These are phyloP conservation scores for Esox lucius DNA, from an alignment of 2,797 vertebrate genomes.

Conservation along the genomic window DNA sequence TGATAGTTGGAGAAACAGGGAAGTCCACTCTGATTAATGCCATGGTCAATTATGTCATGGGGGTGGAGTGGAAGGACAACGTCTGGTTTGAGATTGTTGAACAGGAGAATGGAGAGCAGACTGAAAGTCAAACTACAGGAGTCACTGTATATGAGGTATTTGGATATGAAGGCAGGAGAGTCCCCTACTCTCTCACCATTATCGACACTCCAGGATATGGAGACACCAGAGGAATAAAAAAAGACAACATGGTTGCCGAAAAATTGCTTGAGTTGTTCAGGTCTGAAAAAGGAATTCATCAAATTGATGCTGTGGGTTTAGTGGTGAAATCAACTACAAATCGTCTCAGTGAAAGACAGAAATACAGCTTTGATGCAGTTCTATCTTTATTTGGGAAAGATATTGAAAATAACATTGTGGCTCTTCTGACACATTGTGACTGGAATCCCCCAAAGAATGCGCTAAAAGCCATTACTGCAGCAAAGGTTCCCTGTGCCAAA, in stretches of 20 bases:
- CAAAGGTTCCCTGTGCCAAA: conserved; percentile 20
- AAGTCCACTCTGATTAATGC: too few relatives aligned
- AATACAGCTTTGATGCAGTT: conserved; percentile 24
- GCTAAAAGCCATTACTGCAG: conserved; percentile 8
- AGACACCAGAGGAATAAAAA: conserved; percentile 9
- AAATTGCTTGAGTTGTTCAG: not conserved
- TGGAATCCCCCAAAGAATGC: conserved; percentile 3
- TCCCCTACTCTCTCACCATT: conserved; percentile 32
- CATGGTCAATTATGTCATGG: too few relatives aligned
- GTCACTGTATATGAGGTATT: conserved; percentile 20
- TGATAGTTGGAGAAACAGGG: too few relatives aligned
- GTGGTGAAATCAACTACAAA: conserved; percentile 13
- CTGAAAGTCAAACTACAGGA: conserved; percentile 12
- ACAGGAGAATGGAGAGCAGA: conserved; percentile 4
- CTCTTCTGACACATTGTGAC: not conserved
- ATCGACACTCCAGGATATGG: conserved; percentile 51
- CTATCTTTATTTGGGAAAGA: not conserved
- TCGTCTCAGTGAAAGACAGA: conserved; percentile 3
- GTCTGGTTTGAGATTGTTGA: too few relatives aligned
- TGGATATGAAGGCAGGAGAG: not conserved
- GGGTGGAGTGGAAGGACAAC: too few relatives aligned
- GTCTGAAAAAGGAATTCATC: conserved; percentile 28
- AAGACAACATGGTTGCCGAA: conserved; percentile 22
- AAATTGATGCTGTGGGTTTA: conserved; percentile 40
- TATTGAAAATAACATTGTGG: not conserved